Evolutionary conservation across 1,140 invertebrate genomes (phyloP), one percentile per base, ranked within the genome.

Genomic region (Aphelenchoides fujianensis): DNA sequence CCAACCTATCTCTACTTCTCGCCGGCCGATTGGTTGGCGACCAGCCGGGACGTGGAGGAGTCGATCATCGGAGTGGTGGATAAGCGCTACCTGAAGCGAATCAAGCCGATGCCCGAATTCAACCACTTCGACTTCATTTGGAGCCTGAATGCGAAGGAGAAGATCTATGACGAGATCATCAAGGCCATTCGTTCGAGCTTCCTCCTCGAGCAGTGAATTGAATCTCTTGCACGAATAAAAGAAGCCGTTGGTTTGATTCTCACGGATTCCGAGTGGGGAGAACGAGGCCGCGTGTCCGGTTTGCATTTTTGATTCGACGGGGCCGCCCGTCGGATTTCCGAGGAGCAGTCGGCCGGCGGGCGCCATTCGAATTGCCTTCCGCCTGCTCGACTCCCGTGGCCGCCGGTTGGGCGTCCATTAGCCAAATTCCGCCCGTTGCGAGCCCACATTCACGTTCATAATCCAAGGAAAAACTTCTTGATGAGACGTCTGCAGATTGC

Each of bases 61-160:
- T 70, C 66, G 0, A 41, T 79, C 37, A 35, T 80, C 16, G 9
- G 37, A n/a, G 7, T 54, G 31, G 62, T 79, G 3, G 41, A 34
- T 5, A 53, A 48, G 7, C n/a, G 80, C 55, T 72, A 62, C 48
- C n/a, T 79, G n/a, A 80, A 80, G 55, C 7, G 27, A 7, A 19
- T 30, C 3, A 69, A 64, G 19, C 59, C 73, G 41, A 28, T 80
- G 41, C 30, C 64, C 2, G 64, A 82, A 31, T 81, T 81, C 62
- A 81, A 82, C 70, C 79, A 81, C 68, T 70, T 77, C 9, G 80
- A 81, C 66, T 81, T 80, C 67, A 68, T 81, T 23, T 81, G 70
- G 66, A 80, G 79, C 12, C 55, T 81, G 23, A 57, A 69, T 16
- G 79, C 79, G 2, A 62, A 55, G 1, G 62, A 77, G 30, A 59